Evolutionary conservation across 2,888 invertebrate genomes (phyloP).

Genomic region (Halictus ligatus): DNA sequence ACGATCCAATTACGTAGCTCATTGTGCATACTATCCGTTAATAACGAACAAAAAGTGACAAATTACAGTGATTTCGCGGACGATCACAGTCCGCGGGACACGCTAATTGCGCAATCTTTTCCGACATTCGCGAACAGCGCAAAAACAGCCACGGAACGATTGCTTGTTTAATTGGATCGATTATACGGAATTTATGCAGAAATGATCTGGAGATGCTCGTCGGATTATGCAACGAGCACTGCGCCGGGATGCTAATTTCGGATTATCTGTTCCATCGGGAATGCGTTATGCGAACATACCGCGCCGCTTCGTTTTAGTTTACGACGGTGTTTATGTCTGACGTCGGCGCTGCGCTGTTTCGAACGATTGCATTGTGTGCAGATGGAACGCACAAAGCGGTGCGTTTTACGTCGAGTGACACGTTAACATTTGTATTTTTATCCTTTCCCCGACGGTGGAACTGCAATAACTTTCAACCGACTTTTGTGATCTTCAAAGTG

Average conservation of each 20-base stretch:
- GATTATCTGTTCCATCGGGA: constrained; percentile 27
- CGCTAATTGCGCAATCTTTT: constrained; percentile 4
- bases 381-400: not conserved
- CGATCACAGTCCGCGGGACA: not conserved
- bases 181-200: constrained; percentile 19
- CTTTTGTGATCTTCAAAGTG: too few species aligned
- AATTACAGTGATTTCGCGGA: not conserved
- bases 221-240: constrained; percentile 26
- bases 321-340: constrained; percentile 16
- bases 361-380: not conserved
- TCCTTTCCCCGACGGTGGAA: not conserved
- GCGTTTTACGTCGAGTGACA: not conserved
- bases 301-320: constrained; percentile 28
- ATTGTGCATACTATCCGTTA: not conserved
- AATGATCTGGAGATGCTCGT: constrained; percentile 17
- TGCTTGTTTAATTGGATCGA: constrained; percentile 21
- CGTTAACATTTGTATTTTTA: constrained; percentile 5
- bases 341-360: constrained; percentile 1
- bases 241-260: constrained; percentile 26
- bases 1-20: not conserved
- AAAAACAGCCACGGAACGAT: constrained; percentile 5
- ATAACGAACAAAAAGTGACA: not conserved
- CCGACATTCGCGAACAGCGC: not conserved
- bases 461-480: too few species aligned
- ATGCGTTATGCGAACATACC: constrained; percentile 9